Evolutionary conservation across 2,113 vertebrate genomes (phyloP), one percentile per base, ranked within the genome.

Genomic region (Labeo catla): DNA sequence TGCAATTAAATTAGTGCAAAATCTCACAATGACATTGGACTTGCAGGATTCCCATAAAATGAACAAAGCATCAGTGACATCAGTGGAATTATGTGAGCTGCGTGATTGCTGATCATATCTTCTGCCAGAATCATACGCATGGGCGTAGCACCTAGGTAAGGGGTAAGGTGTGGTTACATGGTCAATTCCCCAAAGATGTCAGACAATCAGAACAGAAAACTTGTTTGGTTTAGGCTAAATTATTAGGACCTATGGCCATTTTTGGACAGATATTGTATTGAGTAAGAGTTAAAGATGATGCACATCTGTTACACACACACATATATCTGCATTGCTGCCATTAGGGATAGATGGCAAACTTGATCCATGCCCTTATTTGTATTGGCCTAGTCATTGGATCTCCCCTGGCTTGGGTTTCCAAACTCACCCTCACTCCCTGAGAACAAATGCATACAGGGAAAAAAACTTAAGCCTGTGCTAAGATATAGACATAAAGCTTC

Each of bases 311-410:
- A 7, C 16, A 59, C 70, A 81, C 82, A 39, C 36, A 73, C 12
- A 43, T 36, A 61, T 0, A 84, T 52, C 86, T 54, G 78, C 65
- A 76, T 59, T 76, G 87, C 82, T 87, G 86, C 86, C 85, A 91
- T 90, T 28, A 85, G 89, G 39, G 89, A 81, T 82, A 70, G 52
- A 59, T 86, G 52, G 76, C 88, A 85, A 93, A 93, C 91, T 57
- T 61, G 90, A 93, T 93, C 86, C 68, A 79, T 84, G 78, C 83
- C 45, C 86, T 91, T 79, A 87, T 88, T 87, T 84, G 80, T 81
- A 90, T 45, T 89, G 81, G 80, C 76, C 65, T 78, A 49, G 92
- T 90, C 88, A 94, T 81, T 88, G 83, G 91, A 93, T 92, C 90
- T 5, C 19, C 54, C 73, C 28, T 12, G 76, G 91, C 89, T 92